These are phyloP conservation scores for Drosophila affinis DNA, from an alignment of 2,888 invertebrate genomes.

Conservation along the genomic window DNA sequence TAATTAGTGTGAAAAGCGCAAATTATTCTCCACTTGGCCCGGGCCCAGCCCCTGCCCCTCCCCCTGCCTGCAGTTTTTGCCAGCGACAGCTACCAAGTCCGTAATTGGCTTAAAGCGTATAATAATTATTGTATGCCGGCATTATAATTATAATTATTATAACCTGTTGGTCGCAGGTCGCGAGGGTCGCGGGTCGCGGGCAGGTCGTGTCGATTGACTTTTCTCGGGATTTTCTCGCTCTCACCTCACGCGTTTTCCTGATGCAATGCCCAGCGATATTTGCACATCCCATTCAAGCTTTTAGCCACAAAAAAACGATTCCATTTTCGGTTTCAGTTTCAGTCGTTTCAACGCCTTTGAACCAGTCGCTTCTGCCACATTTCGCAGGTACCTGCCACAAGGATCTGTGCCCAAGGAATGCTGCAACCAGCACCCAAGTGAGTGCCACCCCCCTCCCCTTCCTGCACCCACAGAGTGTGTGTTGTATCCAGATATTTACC, in stretches of 20 bases:
- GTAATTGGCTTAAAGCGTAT: slow-evolving; percentile 76
- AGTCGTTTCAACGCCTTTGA: slow-evolving; percentile 35
- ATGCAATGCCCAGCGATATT: slow-evolving; percentile 50
- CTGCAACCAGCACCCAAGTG: neutral
- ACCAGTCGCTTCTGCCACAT: slow-evolving; percentile 4
- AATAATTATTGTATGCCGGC: slow-evolving; percentile 63
- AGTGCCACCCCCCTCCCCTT: neutral
- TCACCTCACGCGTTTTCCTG: slow-evolving; percentile 17
- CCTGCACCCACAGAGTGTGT: slow-evolving; percentile 1
- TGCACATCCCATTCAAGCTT: slow-evolving; percentile 28
- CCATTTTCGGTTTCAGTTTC: slow-evolving; percentile 11
- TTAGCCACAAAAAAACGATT: neutral
- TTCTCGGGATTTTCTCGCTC: slow-evolving; percentile 5
- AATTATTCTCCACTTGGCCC: slow-evolving; percentile 66
- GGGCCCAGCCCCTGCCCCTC: slow-evolving; percentile 1
- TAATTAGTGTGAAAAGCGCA: slow-evolving; percentile 81
- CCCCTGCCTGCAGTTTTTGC: neutral
- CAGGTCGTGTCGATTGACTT: slow-evolving; percentile 10
- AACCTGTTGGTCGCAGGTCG: neutral
- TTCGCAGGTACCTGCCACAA: too few species aligned
- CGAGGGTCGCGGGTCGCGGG: neutral
- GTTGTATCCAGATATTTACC: neutral
- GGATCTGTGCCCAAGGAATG: neutral
- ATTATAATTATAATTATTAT: slow-evolving; percentile 51
- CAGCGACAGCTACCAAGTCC: slow-evolving; percentile 27